Evolutionary conservation across 2,888 invertebrate genomes (phyloP).

Genomic region (Alitta virens): DNA sequence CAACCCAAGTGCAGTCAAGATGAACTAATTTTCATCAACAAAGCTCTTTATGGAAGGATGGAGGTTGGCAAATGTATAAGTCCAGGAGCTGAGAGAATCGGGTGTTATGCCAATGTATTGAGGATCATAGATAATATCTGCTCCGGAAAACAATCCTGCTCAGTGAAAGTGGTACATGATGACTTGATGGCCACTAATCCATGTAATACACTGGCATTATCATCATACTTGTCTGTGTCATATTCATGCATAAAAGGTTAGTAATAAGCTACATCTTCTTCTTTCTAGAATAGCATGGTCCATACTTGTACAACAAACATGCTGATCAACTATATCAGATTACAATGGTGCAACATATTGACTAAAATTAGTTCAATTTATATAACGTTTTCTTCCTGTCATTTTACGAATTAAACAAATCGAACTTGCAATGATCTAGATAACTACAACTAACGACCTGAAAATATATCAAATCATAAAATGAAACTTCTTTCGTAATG

Average conservation of each 20-base stretch:
- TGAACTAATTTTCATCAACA: slow-evolving; percentile 6
- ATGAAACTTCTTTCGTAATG: no score
- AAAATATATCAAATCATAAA: no score
- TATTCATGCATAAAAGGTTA: slow-evolving; percentile 11
- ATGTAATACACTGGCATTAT: background rate
- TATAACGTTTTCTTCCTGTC: no score
- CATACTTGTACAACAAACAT: no score
- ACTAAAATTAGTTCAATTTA: no score
- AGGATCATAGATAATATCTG: slow-evolving; percentile 4
- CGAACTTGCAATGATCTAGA: no score
- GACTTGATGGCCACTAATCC: slow-evolving; percentile 1
- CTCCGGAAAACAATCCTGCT: slow-evolving; percentile 5
- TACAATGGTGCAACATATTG: no score
- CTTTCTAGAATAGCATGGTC: no score
- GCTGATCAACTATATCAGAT: no score
- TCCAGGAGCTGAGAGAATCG: background rate
- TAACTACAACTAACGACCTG: no score
- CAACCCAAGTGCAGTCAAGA: slow-evolving; percentile 1
- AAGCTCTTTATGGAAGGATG: slow-evolving; percentile 6
- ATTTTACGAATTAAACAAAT: no score
- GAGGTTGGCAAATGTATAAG: background rate
- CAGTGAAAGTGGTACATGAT: background rate
- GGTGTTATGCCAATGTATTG: slow-evolving; percentile 6
- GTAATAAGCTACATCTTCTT: background rate
- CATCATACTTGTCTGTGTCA: slow-evolving; percentile 1